A percentile compares a stretch with the other conserved stretches of the same genome.
These are phyloP conservation scores for Nebria brevicollis DNA, from an alignment of 2,888 invertebrate genomes.

Conservation along the genomic window DNA sequence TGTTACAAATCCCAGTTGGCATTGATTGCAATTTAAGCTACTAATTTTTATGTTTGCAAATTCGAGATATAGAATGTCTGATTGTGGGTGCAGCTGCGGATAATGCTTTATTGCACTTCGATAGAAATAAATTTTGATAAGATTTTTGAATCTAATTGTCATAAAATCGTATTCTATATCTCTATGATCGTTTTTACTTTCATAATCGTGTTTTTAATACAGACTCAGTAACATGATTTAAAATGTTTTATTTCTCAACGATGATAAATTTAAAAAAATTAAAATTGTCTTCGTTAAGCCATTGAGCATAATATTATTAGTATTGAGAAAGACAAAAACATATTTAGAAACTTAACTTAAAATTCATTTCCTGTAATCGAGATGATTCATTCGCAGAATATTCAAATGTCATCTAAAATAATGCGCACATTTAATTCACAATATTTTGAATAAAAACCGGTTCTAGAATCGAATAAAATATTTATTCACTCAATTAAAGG, in stretches of 20 bases:
- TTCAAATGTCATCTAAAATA: neutral
- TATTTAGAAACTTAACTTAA: no score
- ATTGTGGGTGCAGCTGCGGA: neutral
- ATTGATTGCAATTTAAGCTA: neutral
- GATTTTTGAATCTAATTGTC: neutral
- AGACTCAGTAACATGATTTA: no score
- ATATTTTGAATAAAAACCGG: conserved; percentile 1
- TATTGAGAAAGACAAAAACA: no score
- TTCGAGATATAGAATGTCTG: neutral
- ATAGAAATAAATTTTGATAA: neutral
- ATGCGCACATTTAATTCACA: neutral
- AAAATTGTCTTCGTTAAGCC: no score
- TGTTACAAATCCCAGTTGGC: neutral
- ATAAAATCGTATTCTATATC: neutral
- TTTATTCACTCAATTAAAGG: conserved; percentile 37
- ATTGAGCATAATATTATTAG: no score
- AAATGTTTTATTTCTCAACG: no score
- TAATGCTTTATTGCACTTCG: neutral
- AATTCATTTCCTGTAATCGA: neutral
- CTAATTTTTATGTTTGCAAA: neutral
- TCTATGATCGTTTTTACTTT: no score
- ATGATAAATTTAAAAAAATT: no score
- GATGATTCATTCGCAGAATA: neutral
- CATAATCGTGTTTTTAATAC: no score
- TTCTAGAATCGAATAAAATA: conserved; percentile 17